phyloP scores from a whole-genome alignment of 2,888 invertebrate genomes.

The Smittia sp. region DNA sequence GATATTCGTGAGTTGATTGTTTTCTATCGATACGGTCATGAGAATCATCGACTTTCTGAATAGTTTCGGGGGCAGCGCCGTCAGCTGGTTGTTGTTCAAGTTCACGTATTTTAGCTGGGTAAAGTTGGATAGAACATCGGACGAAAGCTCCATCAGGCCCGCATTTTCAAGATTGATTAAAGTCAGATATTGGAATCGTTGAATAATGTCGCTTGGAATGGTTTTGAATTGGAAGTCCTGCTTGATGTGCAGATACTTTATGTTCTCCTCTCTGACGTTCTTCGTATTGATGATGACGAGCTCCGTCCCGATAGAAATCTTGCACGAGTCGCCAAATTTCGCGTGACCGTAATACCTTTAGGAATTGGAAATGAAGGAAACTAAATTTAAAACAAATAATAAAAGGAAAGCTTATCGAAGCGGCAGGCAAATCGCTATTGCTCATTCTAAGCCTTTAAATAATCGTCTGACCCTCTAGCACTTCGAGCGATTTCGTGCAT shows the following conservation, averaged over 20 bases:
- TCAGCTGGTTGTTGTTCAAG: conserved; percentile 29
- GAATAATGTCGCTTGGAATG: conserved; percentile 31
- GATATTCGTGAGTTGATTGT: background rate
- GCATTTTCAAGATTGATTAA: conserved; percentile 19
- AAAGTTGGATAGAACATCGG: conserved; percentile 20
- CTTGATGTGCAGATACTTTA: conserved; percentile 31
- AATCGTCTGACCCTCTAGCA: too few relatives aligned
- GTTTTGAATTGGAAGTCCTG: conserved; percentile 19
- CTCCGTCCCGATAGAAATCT: conserved; percentile 32
- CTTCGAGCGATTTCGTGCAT: too few relatives aligned
- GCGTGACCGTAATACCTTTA: conserved; percentile 21
- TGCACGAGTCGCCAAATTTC: conserved; percentile 25
- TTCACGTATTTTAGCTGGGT: background rate
- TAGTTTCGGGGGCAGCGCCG: conserved; percentile 9
- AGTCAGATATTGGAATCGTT: conserved; percentile 7
- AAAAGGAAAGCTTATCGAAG: too few relatives aligned
- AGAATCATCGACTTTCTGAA: conserved; percentile 1
- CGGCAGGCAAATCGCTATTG: too few relatives aligned
- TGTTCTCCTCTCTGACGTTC: conserved; percentile 25
- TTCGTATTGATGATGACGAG: conserved; percentile 18
- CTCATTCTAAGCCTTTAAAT: too few relatives aligned
- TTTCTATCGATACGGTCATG: conserved; percentile 1
- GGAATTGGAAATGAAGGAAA: background rate
- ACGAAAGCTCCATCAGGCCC: conserved; percentile 28
- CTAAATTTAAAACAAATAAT: too few relatives aligned